Conservation (phyloP, 2,888 invertebrate genomes). For the Glomeris marginata region DNA sequence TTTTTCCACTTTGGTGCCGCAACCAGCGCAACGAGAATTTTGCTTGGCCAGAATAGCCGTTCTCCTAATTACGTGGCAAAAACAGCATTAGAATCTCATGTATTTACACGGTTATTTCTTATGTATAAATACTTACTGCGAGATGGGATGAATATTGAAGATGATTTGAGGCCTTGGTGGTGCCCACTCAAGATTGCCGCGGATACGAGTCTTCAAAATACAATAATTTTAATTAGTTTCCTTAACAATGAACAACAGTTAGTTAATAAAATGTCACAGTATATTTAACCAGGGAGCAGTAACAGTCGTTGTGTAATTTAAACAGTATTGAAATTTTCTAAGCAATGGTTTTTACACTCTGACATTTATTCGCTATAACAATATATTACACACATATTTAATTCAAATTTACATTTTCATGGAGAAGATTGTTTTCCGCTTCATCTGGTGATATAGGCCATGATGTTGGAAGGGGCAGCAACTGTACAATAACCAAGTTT, state of each 20-base stretch:
- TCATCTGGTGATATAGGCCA: conserved; percentile 52
- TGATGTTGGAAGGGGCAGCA: conserved; percentile 58
- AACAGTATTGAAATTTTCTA: too few relatives aligned
- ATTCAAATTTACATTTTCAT: conserved; percentile 15
- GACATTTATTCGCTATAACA: not conserved
- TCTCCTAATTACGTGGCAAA: conserved; percentile 37
- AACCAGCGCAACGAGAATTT: conserved; percentile 66
- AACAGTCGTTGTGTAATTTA: too few relatives aligned
- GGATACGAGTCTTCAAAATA: conserved; percentile 35
- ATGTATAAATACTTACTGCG: conserved; percentile 39
- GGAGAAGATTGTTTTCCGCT: conserved; percentile 31
- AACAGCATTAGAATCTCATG: not conserved
- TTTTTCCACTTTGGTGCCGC: conserved; percentile 59
- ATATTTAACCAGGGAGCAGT: too few relatives aligned
- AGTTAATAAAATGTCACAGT: too few relatives aligned
- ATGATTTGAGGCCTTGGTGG: conserved; percentile 71
- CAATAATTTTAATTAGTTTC: conserved; percentile 6
- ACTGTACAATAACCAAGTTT: conserved; percentile 26
- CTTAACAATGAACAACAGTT: too few relatives aligned
- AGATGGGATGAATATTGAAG: conserved; percentile 53
- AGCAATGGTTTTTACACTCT: too few relatives aligned
- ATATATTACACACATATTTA: conserved; percentile 9
- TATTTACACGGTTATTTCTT: not conserved
- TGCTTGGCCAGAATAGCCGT: conserved; percentile 49
- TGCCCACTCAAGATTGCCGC: conserved; percentile 69